Evolutionary conservation across 2,888 invertebrate species (phyloP).

Genomic region (Lacanobia oleracea): DNA sequence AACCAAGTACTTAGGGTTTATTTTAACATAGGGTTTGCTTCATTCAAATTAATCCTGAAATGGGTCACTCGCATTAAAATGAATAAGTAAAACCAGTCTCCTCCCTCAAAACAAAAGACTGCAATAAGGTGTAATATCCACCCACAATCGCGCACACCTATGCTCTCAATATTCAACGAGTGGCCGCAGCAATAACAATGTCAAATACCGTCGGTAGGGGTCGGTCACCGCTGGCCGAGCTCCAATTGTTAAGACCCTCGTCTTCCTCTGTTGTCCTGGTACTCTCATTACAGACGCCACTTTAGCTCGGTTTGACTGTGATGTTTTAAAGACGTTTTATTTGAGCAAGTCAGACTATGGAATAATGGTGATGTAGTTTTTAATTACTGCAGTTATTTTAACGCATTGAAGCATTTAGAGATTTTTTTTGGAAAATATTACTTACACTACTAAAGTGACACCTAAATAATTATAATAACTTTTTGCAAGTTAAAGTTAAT

Average conservation of each 20-base stretch:
- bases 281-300: constrained; percentile 40
- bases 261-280: constrained; percentile 55
- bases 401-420: background rate
- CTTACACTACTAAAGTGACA: too few species aligned
- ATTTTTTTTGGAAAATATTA: too few species aligned
- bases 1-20: too few species aligned
- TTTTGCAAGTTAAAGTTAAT: too few species aligned
- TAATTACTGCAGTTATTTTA: constrained; percentile 14
- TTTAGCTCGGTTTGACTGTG: constrained; percentile 45
- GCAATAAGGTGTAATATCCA: constrained; percentile 8
- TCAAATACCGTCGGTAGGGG: constrained; percentile 51
- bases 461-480: too few species aligned
- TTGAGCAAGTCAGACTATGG: background rate
- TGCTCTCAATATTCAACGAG: constrained; percentile 45
- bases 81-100: too few species aligned
- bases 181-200: constrained; percentile 51
- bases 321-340: background rate
- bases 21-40: background rate
- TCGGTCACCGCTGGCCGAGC: constrained; percentile 61
- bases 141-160: constrained; percentile 22
- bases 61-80: background rate
- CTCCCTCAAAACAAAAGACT: background rate
- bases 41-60: background rate
- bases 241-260: constrained; percentile 65
- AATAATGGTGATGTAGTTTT: background rate